A percentile compares a stretch with the other conserved stretches of the same genome.
Evolutionary conservation across 2,888 invertebrate species (phyloP).

Genomic region (Himalopsyche anomala): DNA sequence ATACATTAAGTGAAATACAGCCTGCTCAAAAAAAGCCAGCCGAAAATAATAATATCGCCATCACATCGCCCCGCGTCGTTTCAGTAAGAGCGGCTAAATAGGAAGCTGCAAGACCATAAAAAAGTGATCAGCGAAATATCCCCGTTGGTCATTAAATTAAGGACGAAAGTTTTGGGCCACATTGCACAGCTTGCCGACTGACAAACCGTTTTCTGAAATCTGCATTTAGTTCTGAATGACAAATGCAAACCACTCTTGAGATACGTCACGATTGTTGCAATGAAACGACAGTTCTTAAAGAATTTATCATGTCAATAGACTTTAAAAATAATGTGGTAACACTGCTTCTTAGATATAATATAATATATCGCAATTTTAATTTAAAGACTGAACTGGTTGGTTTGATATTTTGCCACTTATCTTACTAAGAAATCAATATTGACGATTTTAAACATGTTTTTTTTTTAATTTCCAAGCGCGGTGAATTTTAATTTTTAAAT

Average conservation of each 20-base stretch:
- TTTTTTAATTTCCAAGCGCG: too few relatives aligned
- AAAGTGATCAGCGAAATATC: conserved; percentile 65
- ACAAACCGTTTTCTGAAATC: conserved; percentile 9
- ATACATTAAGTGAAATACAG: conserved; percentile 41
- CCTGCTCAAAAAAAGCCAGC: background rate
- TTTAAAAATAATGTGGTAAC: too few relatives aligned
- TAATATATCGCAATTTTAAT: too few relatives aligned
- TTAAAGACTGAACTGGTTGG: too few relatives aligned
- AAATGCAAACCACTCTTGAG: background rate
- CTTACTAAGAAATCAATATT: too few relatives aligned
- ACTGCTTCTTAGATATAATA: too few relatives aligned
- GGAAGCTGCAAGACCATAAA: conserved; percentile 64
- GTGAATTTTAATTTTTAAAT: too few relatives aligned
- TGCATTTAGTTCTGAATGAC: background rate
- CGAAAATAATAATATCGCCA: conserved; percentile 7
- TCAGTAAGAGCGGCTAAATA: conserved; percentile 47
- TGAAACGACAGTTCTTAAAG: background rate
- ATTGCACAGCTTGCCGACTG: conserved; percentile 48
- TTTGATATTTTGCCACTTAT: too few relatives aligned
- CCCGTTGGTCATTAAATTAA: conserved; percentile 64
- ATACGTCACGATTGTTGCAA: background rate
- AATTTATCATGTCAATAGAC: too few relatives aligned
- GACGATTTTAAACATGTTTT: too few relatives aligned
- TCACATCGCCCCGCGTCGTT: background rate
- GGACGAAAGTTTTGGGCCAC: conserved; percentile 61